Evolutionary conservation across 2,113 vertebrate species (phyloP).

Genomic region (Malurus cyaneus): DNA sequence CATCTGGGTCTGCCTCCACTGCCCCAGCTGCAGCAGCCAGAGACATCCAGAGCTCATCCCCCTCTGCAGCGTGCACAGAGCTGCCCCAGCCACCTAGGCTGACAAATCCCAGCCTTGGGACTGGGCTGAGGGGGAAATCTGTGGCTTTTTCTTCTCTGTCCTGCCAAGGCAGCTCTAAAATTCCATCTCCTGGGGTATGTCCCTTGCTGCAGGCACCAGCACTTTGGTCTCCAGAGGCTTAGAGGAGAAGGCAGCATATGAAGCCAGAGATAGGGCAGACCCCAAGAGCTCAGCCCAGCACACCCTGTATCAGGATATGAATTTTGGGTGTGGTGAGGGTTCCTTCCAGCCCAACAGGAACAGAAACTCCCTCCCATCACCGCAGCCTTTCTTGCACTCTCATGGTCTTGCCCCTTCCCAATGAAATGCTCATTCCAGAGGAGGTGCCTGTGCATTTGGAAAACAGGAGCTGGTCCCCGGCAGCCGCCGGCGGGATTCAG

Average conservation of each 20-base stretch:
- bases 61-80: rapidly evolving
- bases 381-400: rapidly evolving
- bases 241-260: background rate
- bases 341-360: background rate
- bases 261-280: background rate
- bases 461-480: rapidly evolving
- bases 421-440: rapidly evolving
- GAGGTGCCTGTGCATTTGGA: background rate
- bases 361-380: background rate
- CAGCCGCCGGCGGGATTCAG: rapidly evolving
- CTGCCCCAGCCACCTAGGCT: rapidly evolving
- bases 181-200: background rate
- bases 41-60: background rate
- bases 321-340: background rate
- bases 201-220: background rate
- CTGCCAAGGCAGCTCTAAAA: background rate
- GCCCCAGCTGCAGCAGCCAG: background rate
- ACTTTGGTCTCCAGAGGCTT: background rate
- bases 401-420: background rate
- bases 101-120: background rate
- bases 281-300: background rate
- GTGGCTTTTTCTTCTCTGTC: background rate
- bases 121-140: background rate
- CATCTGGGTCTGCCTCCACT: background rate
- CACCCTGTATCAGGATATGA: rapidly evolving